phyloP scores from a whole-genome alignment of 1,140 invertebrate species.

The Pseudobourletiella spinata region DNA sequence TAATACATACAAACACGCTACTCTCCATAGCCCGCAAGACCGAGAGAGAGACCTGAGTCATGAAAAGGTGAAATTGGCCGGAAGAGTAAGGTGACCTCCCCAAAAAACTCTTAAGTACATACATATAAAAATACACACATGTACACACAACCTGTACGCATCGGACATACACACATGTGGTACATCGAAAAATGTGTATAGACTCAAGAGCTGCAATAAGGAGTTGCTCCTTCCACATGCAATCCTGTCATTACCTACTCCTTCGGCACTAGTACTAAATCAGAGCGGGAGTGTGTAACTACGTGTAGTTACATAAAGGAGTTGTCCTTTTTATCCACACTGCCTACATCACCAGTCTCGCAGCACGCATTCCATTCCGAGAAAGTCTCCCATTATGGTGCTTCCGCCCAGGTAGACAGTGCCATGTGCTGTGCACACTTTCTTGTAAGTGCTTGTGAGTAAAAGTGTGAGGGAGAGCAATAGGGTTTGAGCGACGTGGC shows the following conservation, averaged over 20 bases:
- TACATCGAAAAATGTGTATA: background rate
- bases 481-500: too few species aligned
- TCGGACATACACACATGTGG: background rate
- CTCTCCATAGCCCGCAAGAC: too few species aligned
- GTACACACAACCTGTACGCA: background rate
- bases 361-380: background rate
- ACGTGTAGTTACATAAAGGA: background rate
- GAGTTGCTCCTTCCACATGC: slow-evolving; percentile 14
- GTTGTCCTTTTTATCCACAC: background rate
- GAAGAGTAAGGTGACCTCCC: background rate
- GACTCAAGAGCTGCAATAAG: slow-evolving; percentile 12
- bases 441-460: too few species aligned
- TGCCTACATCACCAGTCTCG: background rate
- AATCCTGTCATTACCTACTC: slow-evolving; percentile 17
- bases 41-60: too few species aligned
- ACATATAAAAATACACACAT: background rate
- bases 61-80: slow-evolving; percentile 4
- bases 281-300: background rate
- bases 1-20: too few species aligned
- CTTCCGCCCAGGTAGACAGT: background rate
- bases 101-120: background rate
- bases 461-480: too few species aligned
- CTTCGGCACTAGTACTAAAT: background rate
- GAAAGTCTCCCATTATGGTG: background rate
- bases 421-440: background rate